These are phyloP conservation scores for Poecilia wingei DNA, from an alignment of 2,797 vertebrate genomes.

Conservation along the genomic window DNA sequence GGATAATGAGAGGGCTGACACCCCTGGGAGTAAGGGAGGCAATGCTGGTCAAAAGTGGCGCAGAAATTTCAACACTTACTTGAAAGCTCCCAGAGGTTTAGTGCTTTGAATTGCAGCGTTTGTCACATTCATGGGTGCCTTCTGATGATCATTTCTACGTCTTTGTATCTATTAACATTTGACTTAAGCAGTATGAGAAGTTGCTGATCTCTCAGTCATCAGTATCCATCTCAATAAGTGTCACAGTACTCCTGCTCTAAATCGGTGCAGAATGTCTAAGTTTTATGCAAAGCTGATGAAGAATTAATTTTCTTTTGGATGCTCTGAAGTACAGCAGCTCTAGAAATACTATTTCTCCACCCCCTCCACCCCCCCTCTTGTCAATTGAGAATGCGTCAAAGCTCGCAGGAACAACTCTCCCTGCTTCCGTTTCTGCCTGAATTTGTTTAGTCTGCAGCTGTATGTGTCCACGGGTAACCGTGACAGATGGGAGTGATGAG, in stretches of 20 bases:
- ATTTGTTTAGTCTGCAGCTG: slow-evolving; percentile 64
- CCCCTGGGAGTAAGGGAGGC: not conserved
- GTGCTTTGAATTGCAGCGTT: not conserved
- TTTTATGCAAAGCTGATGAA: not conserved
- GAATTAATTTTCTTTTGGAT: not conserved
- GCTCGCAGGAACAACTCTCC: slow-evolving; percentile 36
- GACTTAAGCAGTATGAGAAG: not conserved
- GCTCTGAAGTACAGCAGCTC: not conserved
- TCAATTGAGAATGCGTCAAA: slow-evolving; percentile 32
- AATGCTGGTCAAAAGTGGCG: not conserved
- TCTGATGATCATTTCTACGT: not conserved
- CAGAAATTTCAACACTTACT: not conserved
- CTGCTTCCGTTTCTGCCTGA: slow-evolving; percentile 47
- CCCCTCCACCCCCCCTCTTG: slow-evolving; percentile 12
- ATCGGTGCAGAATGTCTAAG: not conserved
- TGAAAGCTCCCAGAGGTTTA: not conserved
- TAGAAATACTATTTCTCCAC: not conserved
- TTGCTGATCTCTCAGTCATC: not conserved
- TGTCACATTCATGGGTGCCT: not conserved
- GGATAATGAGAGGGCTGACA: not conserved
- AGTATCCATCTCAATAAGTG: not conserved
- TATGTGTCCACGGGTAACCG: slow-evolving; percentile 51
- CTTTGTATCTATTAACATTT: not conserved
- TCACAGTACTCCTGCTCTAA: not conserved
- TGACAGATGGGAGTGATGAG: slow-evolving; percentile 74